Percentiles rank a stretch among this genome's conserved stretches.
Conservation (phyloP, 2,113 vertebrate genomes). For the Chloropsis cyanopogon region DNA sequence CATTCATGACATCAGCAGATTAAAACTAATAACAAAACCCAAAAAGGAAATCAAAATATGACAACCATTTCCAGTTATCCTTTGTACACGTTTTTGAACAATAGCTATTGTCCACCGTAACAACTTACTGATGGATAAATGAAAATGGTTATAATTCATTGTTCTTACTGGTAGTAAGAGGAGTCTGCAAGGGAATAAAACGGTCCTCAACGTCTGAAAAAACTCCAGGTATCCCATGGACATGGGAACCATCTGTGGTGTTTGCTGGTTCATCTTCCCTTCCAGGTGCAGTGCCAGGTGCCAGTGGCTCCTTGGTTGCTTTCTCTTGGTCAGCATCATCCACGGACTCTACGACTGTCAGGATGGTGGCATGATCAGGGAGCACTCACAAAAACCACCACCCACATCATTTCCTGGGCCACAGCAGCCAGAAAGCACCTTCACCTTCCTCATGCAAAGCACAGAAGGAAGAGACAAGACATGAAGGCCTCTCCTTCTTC, state of each 20-base stretch:
- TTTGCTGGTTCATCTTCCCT: neutral
- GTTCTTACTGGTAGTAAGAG: conserved; percentile 42
- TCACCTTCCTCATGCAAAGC: neutral
- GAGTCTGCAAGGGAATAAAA: neutral
- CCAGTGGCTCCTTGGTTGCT: neutral
- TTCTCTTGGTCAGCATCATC: neutral
- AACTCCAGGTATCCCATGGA: neutral
- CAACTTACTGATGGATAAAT: neutral
- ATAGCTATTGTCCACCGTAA: neutral
- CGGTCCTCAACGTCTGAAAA: neutral
- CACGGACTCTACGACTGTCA: neutral
- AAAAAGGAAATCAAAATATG: neutral
- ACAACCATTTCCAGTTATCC: neutral
- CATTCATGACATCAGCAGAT: neutral
- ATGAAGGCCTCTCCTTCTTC: neutral
- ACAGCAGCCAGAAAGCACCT: neutral
- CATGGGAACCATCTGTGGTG: neutral
- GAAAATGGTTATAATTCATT: neutral
- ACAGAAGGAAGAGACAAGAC: neutral
- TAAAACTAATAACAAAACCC: neutral
- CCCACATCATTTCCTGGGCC: neutral
- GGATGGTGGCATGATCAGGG: neutral
- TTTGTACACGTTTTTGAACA: neutral
- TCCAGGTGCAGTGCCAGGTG: neutral
- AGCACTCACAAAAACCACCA: neutral